Base-by-base conservation (phyloP, 2,888 invertebrate species). In the Rotaria sp. region DNA sequence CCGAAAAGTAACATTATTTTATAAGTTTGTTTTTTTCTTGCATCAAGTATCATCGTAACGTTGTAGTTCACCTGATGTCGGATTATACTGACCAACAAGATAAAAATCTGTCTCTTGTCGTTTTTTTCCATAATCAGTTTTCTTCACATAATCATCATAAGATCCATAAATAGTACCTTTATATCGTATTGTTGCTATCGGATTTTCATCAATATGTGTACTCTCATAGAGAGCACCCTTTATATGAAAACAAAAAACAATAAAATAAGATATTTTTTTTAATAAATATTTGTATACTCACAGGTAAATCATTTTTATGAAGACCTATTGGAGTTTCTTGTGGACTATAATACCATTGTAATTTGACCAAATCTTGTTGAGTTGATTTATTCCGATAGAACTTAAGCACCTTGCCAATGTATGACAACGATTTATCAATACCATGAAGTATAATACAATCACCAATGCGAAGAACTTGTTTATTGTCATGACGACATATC, bases 281-380 rank as follows among this genome's bases (percentile, higher is more conserved):
- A 4, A 38, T 74, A 10, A 52, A 52, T 4, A 24, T 10, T 21
- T 52, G 1, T 52, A 10, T 1, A 80, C 80, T 45, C 45, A 80
- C 80, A 8, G 80, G 26, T 45, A 80, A 45, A 80, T 80, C 80
- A n/a, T n/a, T 26, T 45, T 80, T 11, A 26, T 26, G 41, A 26
- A 45, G 2, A 13, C 80, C 80, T 18, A 26, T 4, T 4, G 80
- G n/a, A 26, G 80, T 80, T 80, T 80, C 80, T 45, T 80, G 80
- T 45, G 80, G 80, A 41, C 45, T 45, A n/a, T 80, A 80, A 80
- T 80, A 80, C 80, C 80, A 80, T 80, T 41, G 8, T 26, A 80
- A 26, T 80, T 21, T 80, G 35, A 80, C 80, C 2, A 80, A 13
- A 45, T 80, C 80, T 80, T 80, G 26, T 41, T 80, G 24, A 45